Conservation (phyloP, 2,113 vertebrate species). For the Cheirogaleus medius region DNA sequence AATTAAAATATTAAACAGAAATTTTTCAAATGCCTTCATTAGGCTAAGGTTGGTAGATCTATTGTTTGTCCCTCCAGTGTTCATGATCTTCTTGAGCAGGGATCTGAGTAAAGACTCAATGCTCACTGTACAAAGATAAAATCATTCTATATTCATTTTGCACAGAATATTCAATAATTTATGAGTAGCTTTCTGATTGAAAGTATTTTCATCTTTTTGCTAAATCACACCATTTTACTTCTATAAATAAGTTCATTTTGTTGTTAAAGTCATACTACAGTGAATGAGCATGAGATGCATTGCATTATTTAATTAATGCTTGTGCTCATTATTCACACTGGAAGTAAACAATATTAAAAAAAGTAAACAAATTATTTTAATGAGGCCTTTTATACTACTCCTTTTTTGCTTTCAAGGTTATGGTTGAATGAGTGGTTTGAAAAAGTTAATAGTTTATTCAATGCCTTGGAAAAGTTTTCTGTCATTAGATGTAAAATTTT, state of each 20-base stretch:
- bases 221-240: conserved; percentile 76
- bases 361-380: conserved; percentile 78
- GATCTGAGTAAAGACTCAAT: neutral
- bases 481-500: conserved; percentile 9
- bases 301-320: conserved; percentile 77
- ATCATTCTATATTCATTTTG: conserved; percentile 68
- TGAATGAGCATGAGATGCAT: conserved; percentile 58
- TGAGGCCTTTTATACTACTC: conserved; percentile 46
- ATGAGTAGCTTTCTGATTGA: conserved; percentile 76
- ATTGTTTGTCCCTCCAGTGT: neutral
- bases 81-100: neutral
- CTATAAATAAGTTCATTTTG: conserved; percentile 71
- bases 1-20: conserved; percentile 26
- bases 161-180: conserved; percentile 73
- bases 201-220: conserved; percentile 72
- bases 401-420: conserved; percentile 68
- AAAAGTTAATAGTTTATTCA: conserved; percentile 59
- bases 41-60: neutral
- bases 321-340: conserved; percentile 56
- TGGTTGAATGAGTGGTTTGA: conserved; percentile 67
- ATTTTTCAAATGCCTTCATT: neutral
- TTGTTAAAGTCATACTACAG: conserved; percentile 42
- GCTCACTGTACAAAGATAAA: conserved; percentile 46
- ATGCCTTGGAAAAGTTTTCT: conserved; percentile 34
- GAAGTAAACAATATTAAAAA: conserved; percentile 76